These are phyloP conservation scores for Sebastes vulpes DNA, from an alignment of 2,797 vertebrate species.

Conservation along the genomic window DNA sequence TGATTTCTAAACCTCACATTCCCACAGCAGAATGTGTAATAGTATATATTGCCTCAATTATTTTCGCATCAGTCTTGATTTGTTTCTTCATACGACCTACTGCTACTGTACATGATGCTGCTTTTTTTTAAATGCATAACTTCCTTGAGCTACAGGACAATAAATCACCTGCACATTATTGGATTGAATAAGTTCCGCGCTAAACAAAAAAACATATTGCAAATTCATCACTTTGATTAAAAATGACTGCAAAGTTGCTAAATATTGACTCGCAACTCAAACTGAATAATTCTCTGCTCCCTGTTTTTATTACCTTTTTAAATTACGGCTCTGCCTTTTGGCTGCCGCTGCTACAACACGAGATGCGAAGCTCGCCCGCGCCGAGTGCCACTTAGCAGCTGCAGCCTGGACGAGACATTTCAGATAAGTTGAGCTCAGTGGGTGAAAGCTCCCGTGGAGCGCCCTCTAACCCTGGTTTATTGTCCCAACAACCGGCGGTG, in stretches of 20 bases:
- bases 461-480: slow-evolving; percentile 36
- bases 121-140: not conserved
- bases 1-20: not conserved
- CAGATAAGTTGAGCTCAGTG: slow-evolving; percentile 43
- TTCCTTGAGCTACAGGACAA: not conserved
- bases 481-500: slow-evolving; percentile 54
- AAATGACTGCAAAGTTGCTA: slow-evolving; percentile 26
- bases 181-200: not conserved
- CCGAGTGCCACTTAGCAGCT: slow-evolving; percentile 9
- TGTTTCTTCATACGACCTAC: not conserved
- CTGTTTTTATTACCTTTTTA: slow-evolving; percentile 30
- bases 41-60: not conserved
- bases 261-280: slow-evolving; percentile 23
- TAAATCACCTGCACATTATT: slow-evolving; percentile 13
- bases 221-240: slow-evolving; percentile 37
- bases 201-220: slow-evolving; percentile 13
- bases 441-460: slow-evolving; percentile 47
- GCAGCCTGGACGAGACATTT: slow-evolving; percentile 39
- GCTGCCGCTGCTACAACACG: not conserved
- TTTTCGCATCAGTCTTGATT: not conserved
- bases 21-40: not conserved
- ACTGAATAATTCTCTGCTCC: slow-evolving; percentile 10
- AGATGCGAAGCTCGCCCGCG: not conserved
- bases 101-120: not conserved
- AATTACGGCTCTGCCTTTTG: slow-evolving; percentile 26